Percentiles rank a stretch among this genome's conserved stretches.
Evolutionary conservation across 2,113 vertebrate genomes (phyloP).

Genomic region (Motacilla alba): DNA sequence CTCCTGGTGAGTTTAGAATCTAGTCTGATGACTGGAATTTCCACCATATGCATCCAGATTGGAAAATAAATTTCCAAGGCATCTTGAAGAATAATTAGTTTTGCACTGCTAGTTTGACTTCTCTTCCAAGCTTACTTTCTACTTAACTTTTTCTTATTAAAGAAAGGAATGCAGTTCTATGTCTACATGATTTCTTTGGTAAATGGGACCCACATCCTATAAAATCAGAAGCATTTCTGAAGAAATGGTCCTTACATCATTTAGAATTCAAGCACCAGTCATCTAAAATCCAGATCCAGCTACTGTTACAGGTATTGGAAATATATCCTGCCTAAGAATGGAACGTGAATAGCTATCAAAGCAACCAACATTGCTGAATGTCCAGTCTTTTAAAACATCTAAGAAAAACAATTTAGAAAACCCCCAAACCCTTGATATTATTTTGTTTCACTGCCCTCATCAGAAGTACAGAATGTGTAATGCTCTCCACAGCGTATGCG

Average conservation of each 20-base stretch:
- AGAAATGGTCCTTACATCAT: constrained; percentile 1
- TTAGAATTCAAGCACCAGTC: constrained; percentile 13
- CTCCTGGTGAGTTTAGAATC: background rate
- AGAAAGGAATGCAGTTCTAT: constrained; percentile 6
- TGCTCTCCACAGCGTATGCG: background rate
- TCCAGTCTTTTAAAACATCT: background rate
- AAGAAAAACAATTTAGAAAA: background rate
- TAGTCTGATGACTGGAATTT: background rate
- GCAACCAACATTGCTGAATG: background rate
- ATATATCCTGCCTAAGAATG: background rate
- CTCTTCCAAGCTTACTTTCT: background rate
- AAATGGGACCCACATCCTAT: constrained; percentile 22
- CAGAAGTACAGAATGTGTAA: background rate
- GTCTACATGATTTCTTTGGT: constrained; percentile 40
- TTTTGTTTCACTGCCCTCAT: background rate
- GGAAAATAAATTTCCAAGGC: background rate
- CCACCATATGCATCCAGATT: background rate
- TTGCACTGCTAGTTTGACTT: background rate
- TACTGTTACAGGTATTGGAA: background rate
- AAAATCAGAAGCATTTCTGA: background rate
- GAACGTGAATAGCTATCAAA: constrained; percentile 6
- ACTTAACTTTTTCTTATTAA: background rate
- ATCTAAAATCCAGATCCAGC: constrained; percentile 31
- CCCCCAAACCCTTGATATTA: background rate
- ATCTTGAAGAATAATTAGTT: background rate